Conservation (phyloP, 2,113 vertebrate genomes). For the Nestor notabilis region DNA sequence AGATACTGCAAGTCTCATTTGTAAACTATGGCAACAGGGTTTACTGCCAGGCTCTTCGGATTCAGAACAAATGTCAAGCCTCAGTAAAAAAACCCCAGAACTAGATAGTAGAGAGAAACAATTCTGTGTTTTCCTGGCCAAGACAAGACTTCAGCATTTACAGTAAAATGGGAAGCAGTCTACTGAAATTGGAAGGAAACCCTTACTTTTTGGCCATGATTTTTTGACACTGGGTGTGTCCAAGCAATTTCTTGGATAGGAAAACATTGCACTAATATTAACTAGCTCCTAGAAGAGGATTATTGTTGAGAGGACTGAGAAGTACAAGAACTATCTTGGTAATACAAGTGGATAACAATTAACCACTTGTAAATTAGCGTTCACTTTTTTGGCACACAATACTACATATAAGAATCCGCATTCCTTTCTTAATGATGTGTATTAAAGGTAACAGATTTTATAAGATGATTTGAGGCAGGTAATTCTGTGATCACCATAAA, state of each 20-base stretch:
- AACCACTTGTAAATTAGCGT: not conserved
- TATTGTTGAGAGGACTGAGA: not conserved
- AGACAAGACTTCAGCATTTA: constrained; percentile 19
- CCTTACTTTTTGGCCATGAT: not conserved
- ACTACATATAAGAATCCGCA: not conserved
- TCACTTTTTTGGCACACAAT: not conserved
- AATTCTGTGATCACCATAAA: not conserved
- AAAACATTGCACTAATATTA: not conserved
- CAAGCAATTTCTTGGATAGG: not conserved
- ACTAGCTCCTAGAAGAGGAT: not conserved
- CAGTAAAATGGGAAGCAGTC: not conserved
- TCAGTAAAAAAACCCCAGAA: not conserved
- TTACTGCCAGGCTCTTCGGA: not conserved
- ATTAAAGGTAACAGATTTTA: not conserved
- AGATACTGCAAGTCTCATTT: constrained; percentile 5
- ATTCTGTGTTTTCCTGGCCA: not conserved
- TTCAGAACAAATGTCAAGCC: not conserved
- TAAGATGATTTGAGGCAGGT: not conserved
- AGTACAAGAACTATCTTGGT: not conserved
- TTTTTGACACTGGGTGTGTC: not conserved
- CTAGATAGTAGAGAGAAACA: not conserved
- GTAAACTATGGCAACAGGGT: not conserved
- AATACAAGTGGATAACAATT: not conserved
- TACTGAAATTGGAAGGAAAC: constrained; percentile 8
- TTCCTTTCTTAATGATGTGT: not conserved